These are phyloP conservation scores for Donacobius atricapilla DNA, from an alignment of 2,113 vertebrate genomes.

Conservation along the genomic window DNA sequence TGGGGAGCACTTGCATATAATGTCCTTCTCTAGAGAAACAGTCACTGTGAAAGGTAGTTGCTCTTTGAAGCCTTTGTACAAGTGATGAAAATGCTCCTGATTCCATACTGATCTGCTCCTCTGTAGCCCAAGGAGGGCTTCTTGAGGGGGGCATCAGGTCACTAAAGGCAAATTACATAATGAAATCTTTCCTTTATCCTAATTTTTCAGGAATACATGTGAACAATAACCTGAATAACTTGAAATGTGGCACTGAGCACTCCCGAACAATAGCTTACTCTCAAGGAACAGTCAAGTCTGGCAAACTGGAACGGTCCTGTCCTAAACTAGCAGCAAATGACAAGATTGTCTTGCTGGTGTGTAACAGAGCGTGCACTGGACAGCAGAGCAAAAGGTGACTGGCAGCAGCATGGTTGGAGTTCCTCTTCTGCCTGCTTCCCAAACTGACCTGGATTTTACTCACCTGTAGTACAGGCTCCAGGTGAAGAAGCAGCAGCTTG, in stretches of 20 bases:
- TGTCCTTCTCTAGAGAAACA: not conserved
- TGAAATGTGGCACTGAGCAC: slow-evolving; percentile 86
- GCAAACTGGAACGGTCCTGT: slow-evolving; percentile 66
- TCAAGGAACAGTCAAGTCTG: slow-evolving; percentile 67
- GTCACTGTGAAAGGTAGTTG: not conserved
- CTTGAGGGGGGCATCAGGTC: not conserved
- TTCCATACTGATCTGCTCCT: not conserved
- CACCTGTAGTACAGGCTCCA: not conserved
- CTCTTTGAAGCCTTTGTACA: not conserved
- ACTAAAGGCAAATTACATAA: not conserved
- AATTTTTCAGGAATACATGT: slow-evolving; percentile 82
- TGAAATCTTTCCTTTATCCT: not conserved
- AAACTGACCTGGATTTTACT: not conserved
- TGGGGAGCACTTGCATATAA: not conserved
- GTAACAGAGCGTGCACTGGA: slow-evolving; percentile 90
- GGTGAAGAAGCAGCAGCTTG: not conserved
- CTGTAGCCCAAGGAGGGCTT: not conserved
- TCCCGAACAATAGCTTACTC: slow-evolving; percentile 79
- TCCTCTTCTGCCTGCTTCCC: not conserved
- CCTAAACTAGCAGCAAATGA: slow-evolving; percentile 77
- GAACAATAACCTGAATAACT: slow-evolving; percentile 95
- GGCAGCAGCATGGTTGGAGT: not conserved
- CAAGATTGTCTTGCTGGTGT: slow-evolving; percentile 92
- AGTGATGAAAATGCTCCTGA: not conserved
- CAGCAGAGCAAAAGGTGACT: slow-evolving; percentile 93